Base-by-base conservation (phyloP, 1,140 invertebrate genomes). In the Drosophila seguyi region DNA sequence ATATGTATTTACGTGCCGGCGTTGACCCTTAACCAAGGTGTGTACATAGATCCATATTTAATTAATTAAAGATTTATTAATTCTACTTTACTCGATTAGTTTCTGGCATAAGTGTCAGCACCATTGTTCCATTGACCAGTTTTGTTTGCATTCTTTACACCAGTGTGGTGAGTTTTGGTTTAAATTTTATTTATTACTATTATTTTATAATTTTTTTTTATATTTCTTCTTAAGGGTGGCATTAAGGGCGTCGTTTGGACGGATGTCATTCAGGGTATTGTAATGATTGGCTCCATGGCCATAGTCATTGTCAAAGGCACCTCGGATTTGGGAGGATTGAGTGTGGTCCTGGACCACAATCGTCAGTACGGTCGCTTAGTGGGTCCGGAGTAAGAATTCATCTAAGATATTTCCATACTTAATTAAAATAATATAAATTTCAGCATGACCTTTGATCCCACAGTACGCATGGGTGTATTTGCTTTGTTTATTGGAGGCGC, bases 171-270 rank as follows among this genome's bases (percentile, higher is more conserved):
- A 95, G 94, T 78, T 31, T 31, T 39, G 6, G 1, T 22, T 4
- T 18, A 7, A 14, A 4, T 6, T 18, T 3, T 1, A 4, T 27
- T 3, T 1, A 20, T 27, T 11, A 18, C 34, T 18, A 16, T 20
- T 11, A 16, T 13, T 14, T 18, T 38, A 3, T 10, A 18, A 31
- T 6, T 20, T 10, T 38, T 11, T n/a, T 4, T 16, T 6, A 11
- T 45, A 31, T 10, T 3, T 50, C 2, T 3, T 2, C 14, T 93
- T 61, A 72, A 97, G 96, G 97, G 97, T 69, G 97, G 97, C 3
- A 94, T 98, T 59, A 97, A 97, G 92, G 97, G 96, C 0, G 97
- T 98, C 0, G 95, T 98, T 34, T 97, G 96, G 97, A 97, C 97
- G 4, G 97, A 98, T 93, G 95, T 96, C 0, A 94, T 98, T 62